phyloP scores from a whole-genome alignment of 2,113 vertebrate genomes.

The Lipophrys pholis region DNA sequence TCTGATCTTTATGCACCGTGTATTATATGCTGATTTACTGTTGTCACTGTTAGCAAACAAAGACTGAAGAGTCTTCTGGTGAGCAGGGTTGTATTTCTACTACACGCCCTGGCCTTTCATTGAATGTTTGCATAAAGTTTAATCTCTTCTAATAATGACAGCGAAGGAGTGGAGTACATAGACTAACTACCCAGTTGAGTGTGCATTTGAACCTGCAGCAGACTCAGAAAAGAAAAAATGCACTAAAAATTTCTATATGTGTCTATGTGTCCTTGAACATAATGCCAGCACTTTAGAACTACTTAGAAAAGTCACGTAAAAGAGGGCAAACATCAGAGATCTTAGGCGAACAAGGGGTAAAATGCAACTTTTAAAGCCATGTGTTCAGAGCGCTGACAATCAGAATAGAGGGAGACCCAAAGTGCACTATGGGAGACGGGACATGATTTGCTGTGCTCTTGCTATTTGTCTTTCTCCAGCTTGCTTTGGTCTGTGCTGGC shows the following conservation, averaged over 20 bases:
- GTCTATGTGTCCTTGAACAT: constrained; percentile 72
- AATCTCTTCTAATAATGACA: constrained; percentile 49
- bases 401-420: constrained; percentile 77
- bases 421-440: constrained; percentile 77
- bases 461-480: constrained; percentile 75
- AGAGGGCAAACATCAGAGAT: constrained; percentile 34
- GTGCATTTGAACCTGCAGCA: constrained; percentile 65
- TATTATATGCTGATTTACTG: constrained; percentile 77
- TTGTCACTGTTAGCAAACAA: constrained; percentile 69
- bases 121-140: constrained; percentile 71
- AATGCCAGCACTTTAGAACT: constrained; percentile 83
- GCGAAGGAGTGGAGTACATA: constrained; percentile 51
- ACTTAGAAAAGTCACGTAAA: constrained; percentile 50
- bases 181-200: constrained; percentile 68
- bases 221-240: constrained; percentile 70
- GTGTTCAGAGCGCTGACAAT: constrained; percentile 86
- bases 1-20: constrained; percentile 77
- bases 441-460: constrained; percentile 73
- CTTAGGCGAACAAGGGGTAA: constrained; percentile 36
- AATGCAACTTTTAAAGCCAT: constrained; percentile 79
- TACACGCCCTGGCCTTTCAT: constrained; percentile 65
- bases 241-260: constrained; percentile 73
- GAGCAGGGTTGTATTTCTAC: constrained; percentile 65
- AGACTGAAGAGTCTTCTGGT: constrained; percentile 66
- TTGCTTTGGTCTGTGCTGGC: constrained; percentile 74